Evolutionary conservation across 2,888 invertebrate genomes (phyloP), one percentile per base, ranked within the genome.

Genomic region (Synanthedon myopaeformis): DNA sequence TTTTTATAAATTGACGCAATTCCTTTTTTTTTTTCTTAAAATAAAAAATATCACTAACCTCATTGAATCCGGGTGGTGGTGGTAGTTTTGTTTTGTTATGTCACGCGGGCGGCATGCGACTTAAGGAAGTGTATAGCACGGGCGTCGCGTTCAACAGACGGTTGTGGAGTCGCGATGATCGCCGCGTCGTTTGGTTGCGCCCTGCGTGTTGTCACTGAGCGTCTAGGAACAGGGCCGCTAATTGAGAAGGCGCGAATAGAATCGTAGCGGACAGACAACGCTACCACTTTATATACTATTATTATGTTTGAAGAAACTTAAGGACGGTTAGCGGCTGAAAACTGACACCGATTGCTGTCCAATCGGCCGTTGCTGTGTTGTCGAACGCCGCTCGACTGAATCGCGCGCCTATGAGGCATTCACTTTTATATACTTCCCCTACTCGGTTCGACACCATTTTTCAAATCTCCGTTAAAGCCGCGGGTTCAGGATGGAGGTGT

Each of bases 351-450:
- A 41, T 54, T 45, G 55, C 54, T 64, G 57, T 64, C 62, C 55
- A 64, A 57, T 64, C 62, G 66, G 69, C 63, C 69, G 70, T 63
- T 69, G 69, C 66, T 69, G 57, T 67, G 62, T 60, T 62, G 68
- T 71, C 64, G 72, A 70, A 59, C 70, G 74, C 74, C 71, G 66
- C 69, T 66, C 76, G 74, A 85, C 83, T 85, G 85, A 81, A 65
- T 72, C 80, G 76, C 76, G 74, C 79, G 74, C 69, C 62, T 62
- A 66, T 66, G 62, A 58, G 59, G 63, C 83, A 59, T 69, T 70
- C 81, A 69, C 82, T 82, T 82, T 78, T 85, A 85, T 85, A 84
- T 67, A 66, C 61, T 78, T 67, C 81, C 80, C 82, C 79, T 78
- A 63, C 80, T 78, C 67, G 62, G 60, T 65, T 61, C 58, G 57